A percentile compares a stretch with the other conserved stretches of the same genome.
These are phyloP conservation scores for Chymomyza procnemis DNA, from an alignment of 2,888 invertebrate genomes.

Conservation along the genomic window DNA sequence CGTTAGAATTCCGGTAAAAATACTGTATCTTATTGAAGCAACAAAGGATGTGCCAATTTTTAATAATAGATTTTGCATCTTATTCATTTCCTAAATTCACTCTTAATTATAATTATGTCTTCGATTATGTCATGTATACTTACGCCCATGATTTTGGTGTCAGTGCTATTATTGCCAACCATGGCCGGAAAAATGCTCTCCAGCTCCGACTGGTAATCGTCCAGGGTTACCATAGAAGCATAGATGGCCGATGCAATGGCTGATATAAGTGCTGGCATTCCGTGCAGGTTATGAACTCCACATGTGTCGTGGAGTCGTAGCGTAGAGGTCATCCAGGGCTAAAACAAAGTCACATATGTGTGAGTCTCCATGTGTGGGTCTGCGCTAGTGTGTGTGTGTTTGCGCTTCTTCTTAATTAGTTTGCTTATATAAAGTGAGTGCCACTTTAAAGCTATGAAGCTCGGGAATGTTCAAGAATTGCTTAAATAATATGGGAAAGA, in stretches of 20 bases:
- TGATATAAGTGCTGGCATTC: slow-evolving; percentile 94
- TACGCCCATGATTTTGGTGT: slow-evolving; percentile 71
- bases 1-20: too few species aligned
- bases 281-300: slow-evolving; percentile 97
- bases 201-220: slow-evolving; percentile 82
- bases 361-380: background rate
- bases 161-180: slow-evolving; percentile 62
- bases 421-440: slow-evolving; percentile 7
- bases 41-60: too few species aligned
- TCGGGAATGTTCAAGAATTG: background rate
- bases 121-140: slow-evolving; percentile 32
- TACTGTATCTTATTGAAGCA: too few species aligned
- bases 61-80: too few species aligned
- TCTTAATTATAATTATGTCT: too few species aligned
- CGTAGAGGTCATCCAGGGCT: slow-evolving; percentile 75
- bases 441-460: slow-evolving; percentile 5
- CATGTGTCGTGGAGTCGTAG: slow-evolving; percentile 81
- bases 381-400: background rate
- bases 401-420: slow-evolving; percentile 13
- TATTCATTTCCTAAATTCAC: too few species aligned
- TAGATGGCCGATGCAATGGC: slow-evolving; percentile 88
- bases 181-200: slow-evolving; percentile 82
- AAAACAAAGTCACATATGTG: slow-evolving; percentile 20
- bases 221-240: slow-evolving; percentile 84
- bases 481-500: background rate